Evolutionary conservation across 1,140 invertebrate species (phyloP), one percentile per base, ranked within the genome.

Genomic region (Dendrolimus kikuchii): DNA sequence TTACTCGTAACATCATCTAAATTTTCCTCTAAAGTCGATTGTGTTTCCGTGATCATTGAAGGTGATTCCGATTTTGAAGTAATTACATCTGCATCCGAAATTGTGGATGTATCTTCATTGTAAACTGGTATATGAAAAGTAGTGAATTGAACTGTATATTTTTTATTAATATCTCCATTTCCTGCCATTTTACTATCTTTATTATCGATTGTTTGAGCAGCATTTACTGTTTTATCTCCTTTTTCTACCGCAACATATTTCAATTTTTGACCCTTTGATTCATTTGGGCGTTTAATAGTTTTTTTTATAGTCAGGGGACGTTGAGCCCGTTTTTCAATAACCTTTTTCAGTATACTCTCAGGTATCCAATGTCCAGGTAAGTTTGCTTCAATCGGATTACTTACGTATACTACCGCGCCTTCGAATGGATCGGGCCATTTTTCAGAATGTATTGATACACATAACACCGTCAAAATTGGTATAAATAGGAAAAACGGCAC

Each of bases 331-430:
- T 44, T 51, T 51, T 54, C 53, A 9, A 54, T 41, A 5, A 54
- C 46, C 5, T 23, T 9, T 49, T 54, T 54, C 3, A 54, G 7
- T 23, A 54, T 46, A 8, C 53, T 54, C 40, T 42, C 5, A 5
- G 53, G 53, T 42, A 54, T 38, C 53, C 53, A 54, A 43, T 54
- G 53, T 9, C 53, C 43, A 9, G 53, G 53, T 38, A 54, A 8
- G 38, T 54, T 40, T n/a, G 53, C 46, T 54, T 54, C 53, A 36
- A 54, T 49, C 8, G 53, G 53, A 37, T 54, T 54, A 7, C 40
- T n/a, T 7, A 54, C 46, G 38, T 48, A 54, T 9, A 54, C 49
- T 7, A 54, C 40, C 42, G 40, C 38, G 23, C 49, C 53, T 8
- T 54, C n/a, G 4, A 38, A 7, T 40, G 53, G 53, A 40, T 54